These are phyloP conservation scores for Euzetes globulus DNA, from an alignment of 2,888 invertebrate genomes.

Conservation along the genomic window DNA sequence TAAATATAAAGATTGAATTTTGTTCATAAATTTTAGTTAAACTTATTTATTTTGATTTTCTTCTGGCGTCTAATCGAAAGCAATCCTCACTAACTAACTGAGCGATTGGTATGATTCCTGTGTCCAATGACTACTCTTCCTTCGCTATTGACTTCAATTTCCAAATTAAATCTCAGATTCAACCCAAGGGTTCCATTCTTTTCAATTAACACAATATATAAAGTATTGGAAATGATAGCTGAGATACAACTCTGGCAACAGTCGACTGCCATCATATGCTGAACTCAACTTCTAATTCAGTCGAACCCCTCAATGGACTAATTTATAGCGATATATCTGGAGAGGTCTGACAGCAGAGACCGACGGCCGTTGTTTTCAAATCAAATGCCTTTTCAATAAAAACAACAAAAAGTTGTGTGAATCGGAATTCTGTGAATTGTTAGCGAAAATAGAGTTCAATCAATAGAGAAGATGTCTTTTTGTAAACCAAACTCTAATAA, in stretches of 20 bases:
- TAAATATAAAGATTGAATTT: not conserved
- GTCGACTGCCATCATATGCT: not conserved
- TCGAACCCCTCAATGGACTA: not conserved
- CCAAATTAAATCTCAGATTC: not conserved
- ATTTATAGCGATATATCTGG: not conserved
- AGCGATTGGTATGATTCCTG: not conserved
- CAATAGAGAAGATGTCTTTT: not conserved
- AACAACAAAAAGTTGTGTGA: not conserved
- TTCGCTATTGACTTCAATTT: not conserved
- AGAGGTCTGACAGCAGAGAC: not conserved
- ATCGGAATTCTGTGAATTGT: no score
- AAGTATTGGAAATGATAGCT: not conserved
- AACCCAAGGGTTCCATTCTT: constrained; percentile 21
- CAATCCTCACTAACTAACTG: not conserved
- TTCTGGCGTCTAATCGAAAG: not conserved
- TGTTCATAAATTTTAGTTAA: constrained; percentile 4
- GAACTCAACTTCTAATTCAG: not conserved
- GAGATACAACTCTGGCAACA: not conserved
- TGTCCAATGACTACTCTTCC: not conserved
- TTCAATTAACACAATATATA: constrained; percentile 26
- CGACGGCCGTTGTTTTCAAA: not conserved
- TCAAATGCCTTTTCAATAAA: constrained; percentile 1
- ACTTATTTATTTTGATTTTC: constrained; percentile 1
- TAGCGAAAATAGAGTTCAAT: not conserved
- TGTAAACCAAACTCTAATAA: not conserved